Evolutionary conservation across 35 echinoderm and acorn worm genomes (phyloP).

Genomic region (Apostichopus californicus): DNA sequence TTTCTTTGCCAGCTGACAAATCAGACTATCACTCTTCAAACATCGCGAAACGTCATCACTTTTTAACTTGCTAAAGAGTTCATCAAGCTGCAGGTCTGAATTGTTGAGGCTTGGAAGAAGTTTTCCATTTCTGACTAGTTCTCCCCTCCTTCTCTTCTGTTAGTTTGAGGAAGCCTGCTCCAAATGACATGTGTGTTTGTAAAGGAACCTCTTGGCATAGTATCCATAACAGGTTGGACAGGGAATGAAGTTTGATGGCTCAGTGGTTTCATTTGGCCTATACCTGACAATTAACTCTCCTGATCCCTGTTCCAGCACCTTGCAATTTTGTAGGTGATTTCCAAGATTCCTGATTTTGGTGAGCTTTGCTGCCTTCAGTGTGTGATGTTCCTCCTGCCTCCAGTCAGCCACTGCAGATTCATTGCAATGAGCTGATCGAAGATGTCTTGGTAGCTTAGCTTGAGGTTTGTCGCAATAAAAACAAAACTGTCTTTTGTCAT

Average conservation of each 20-base stretch:
- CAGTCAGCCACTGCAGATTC: background rate
- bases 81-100: background rate
- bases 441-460: slow-evolving; percentile 10
- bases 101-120: background rate
- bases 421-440: background rate
- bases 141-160: slow-evolving; percentile 14
- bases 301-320: slow-evolving; percentile 31
- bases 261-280: slow-evolving; percentile 41
- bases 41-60: slow-evolving; percentile 12
- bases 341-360: slow-evolving; percentile 43
- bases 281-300: slow-evolving; percentile 58
- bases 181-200: slow-evolving; percentile 45
- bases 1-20: slow-evolving; percentile 13
- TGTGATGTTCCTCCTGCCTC: background rate
- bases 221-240: too few species aligned
- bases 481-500: slow-evolving; percentile 34
- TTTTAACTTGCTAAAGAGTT: slow-evolving; percentile 1
- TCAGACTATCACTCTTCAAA: slow-evolving; percentile 33
- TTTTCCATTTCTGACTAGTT: background rate
- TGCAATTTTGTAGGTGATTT: slow-evolving; percentile 52
- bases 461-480: slow-evolving; percentile 45
- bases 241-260: slow-evolving; percentile 61
- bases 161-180: background rate
- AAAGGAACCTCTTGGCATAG: slow-evolving; percentile 13
- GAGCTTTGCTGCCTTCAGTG: slow-evolving; percentile 20